phyloP scores from a whole-genome alignment of 1,140 invertebrate species.

The Paraescarpia echinospica region DNA sequence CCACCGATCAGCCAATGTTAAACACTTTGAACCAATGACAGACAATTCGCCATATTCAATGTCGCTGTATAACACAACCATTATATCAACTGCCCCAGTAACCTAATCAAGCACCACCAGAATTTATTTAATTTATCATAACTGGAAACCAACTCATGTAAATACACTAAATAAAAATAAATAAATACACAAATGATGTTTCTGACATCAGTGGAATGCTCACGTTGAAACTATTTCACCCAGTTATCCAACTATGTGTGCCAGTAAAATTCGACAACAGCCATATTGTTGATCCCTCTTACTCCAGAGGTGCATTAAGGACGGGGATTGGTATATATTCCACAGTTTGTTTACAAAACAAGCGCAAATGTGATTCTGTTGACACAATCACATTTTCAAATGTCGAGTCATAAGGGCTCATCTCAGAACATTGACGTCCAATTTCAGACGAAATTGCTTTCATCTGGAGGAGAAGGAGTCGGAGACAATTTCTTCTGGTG shows the following conservation, averaged over 20 bases:
- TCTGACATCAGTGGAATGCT: neutral
- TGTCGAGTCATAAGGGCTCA: no score
- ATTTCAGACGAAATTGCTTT: no score
- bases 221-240: no score
- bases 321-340: no score
- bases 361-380: neutral
- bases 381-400: neutral
- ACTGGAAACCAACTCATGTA: neutral
- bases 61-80: no score
- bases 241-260: neutral
- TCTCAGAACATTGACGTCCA: no score
- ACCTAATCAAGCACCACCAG: neutral
- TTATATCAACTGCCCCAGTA: neutral
- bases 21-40: no score
- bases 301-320: neutral
- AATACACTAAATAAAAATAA: neutral
- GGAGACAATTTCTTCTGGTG: no score
- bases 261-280: neutral
- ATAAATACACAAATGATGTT: neutral
- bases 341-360: neutral
- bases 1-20: no score
- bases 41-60: no score
- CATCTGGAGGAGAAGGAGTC: no score
- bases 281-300: neutral
- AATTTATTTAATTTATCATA: neutral